A percentile compares a stretch with the other conserved stretches of the same genome.
phyloP scores from a whole-genome alignment of 2,888 invertebrate genomes.

The Melanotus villosus region DNA sequence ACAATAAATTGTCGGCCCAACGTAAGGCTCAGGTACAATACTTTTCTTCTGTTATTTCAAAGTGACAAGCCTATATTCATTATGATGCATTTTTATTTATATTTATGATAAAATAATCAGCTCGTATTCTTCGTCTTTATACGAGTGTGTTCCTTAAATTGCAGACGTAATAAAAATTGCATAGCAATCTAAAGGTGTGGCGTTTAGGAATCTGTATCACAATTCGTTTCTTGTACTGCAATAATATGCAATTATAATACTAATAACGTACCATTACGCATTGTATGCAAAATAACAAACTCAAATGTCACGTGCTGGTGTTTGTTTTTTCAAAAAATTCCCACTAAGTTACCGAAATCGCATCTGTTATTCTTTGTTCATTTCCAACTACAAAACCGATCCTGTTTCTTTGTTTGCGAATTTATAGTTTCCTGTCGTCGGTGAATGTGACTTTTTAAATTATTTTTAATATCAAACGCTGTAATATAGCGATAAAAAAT shows the following conservation, averaged over 20 bases:
- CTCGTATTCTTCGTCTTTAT: neutral
- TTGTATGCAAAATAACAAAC: constrained; percentile 7
- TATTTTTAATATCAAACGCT: neutral
- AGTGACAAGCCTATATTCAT: too few species aligned
- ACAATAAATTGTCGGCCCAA: too few species aligned
- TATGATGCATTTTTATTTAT: too few species aligned
- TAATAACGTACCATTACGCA: constrained; percentile 19
- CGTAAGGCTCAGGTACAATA: too few species aligned
- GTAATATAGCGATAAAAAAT: too few species aligned
- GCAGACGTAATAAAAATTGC: neutral
- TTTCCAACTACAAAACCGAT: too few species aligned
- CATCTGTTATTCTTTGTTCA: too few species aligned
- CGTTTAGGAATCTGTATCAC: constrained; percentile 17
- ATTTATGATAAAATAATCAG: neutral
- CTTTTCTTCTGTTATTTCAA: too few species aligned
- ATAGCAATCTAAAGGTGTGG: constrained; percentile 8
- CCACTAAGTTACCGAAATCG: too few species aligned
- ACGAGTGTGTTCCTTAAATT: constrained; percentile 3
- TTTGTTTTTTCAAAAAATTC: too few species aligned
- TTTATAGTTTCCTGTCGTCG: neutral
- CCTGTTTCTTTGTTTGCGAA: constrained; percentile 14
- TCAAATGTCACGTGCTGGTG: neutral
- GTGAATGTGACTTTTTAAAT: neutral
- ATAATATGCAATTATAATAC: constrained; percentile 4
- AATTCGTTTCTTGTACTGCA: neutral